Conservation (phyloP, 2,113 vertebrate genomes). For the Megaceryle maxima region DNA sequence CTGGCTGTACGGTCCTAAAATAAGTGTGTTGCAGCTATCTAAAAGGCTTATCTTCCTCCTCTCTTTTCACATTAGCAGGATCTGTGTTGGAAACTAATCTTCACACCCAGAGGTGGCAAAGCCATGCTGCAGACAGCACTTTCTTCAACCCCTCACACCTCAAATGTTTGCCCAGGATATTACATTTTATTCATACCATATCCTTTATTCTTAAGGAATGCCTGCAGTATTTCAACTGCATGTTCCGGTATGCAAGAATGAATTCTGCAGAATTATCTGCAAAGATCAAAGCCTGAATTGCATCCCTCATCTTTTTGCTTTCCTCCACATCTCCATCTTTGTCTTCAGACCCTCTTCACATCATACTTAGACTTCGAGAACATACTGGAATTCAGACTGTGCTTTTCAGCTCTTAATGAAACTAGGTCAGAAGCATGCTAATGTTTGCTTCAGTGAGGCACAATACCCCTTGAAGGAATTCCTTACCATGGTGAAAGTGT, state of each 20-base stretch:
- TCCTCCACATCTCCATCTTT: neutral
- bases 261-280: neutral
- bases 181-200: neutral
- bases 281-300: neutral
- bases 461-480: neutral
- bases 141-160: neutral
- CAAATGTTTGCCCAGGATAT: neutral
- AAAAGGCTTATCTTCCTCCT: neutral
- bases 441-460: neutral
- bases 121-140: neutral
- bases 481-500: neutral
- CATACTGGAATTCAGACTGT: too few species aligned
- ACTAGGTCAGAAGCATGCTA: neutral
- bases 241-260: neutral
- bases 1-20: neutral
- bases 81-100: neutral
- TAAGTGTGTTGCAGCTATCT: neutral
- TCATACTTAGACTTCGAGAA: too few species aligned
- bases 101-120: neutral
- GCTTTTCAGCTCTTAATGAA: too few species aligned
- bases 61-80: neutral
- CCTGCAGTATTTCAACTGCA: neutral
- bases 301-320: neutral
- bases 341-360: neutral
- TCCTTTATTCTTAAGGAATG: neutral